These are phyloP conservation scores for Eupithecia tripunctaria DNA, from an alignment of 2,888 invertebrate species.

Conservation along the genomic window DNA sequence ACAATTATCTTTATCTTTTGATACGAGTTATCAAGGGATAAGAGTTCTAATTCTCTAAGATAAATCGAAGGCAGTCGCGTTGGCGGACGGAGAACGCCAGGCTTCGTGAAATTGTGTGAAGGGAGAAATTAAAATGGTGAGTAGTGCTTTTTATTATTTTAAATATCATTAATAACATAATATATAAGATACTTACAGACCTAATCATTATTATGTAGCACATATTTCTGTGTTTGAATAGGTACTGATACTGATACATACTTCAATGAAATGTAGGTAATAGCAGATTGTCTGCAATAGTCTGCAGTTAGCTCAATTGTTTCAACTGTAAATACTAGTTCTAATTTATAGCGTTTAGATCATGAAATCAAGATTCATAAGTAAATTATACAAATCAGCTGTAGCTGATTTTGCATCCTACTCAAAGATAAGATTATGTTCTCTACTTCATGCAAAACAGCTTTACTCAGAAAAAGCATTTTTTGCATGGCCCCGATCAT, in stretches of 20 bases:
- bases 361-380: not conserved
- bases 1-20: slow-evolving; percentile 65
- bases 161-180: too few species aligned
- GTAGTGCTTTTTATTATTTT: slow-evolving; percentile 16
- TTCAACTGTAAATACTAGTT: too few species aligned
- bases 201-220: not conserved
- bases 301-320: too few species aligned
- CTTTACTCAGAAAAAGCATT: too few species aligned
- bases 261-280: too few species aligned
- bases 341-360: not conserved
- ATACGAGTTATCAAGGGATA: slow-evolving; percentile 72
- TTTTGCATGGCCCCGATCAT: too few species aligned
- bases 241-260: too few species aligned
- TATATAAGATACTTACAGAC: too few species aligned
- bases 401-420: not conserved
- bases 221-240: too few species aligned
- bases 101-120: slow-evolving; percentile 38
- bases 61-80: slow-evolving; percentile 66
- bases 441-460: too few species aligned
- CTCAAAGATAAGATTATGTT: not conserved
- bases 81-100: slow-evolving; percentile 64
- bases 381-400: not conserved
- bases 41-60: slow-evolving; percentile 60
- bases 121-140: slow-evolving; percentile 40
- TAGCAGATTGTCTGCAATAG: too few species aligned